Base-by-base conservation (phyloP, 2,888 invertebrate species). In the Hylaea fasciaria region DNA sequence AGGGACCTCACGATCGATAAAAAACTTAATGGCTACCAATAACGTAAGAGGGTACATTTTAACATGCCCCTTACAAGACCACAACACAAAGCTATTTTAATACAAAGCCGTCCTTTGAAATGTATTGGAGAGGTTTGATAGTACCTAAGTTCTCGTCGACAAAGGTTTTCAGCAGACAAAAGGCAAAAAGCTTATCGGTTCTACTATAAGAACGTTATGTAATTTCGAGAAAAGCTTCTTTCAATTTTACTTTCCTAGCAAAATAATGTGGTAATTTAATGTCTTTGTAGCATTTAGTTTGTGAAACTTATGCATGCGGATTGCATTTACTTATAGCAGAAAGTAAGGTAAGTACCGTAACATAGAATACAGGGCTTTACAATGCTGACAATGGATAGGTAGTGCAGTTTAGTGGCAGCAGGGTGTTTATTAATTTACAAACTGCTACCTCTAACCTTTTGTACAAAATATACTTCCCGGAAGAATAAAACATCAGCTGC, bases 81-180 rank as follows among this genome's bases (percentile, higher is more conserved):
- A 56, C 10, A 1, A 32, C 32, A 32, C 52, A 57, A 62, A 57
- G 61, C 44, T 62, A 41, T 56, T 37, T 46, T 43, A 47, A 9
- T 51, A 53, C 56, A 52, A 57, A 62, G 61, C 39, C 52, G 51
- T 57, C 61, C 61, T 52, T 61, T 57, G n/a, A 44, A 52, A 55
- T 39, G 53, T 53, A 54, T 56, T 44, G 44, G 11, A 53, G 51
- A 61, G 56, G 57, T 57, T 62, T 56, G 29, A 51, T 22, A 22
- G 22, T 41, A 16, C n/a, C n/a, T n/a, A n/a, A n/a, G n/a, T n/a
- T n/a, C 37, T 51, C 44, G 37, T 37, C 39, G 13, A 62, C 61
- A 62, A 62, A 57, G 61, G 60, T 39, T 62, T 57, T 53, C 40
- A 56, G 52, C 61, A 62, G 61, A 62, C 61, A 62, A 62, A 62